A percentile compares a stretch with the other conserved stretches of the same genome.
phyloP scores from a whole-genome alignment of 2,797 vertebrate genomes.

The Lithobates pipiens region DNA sequence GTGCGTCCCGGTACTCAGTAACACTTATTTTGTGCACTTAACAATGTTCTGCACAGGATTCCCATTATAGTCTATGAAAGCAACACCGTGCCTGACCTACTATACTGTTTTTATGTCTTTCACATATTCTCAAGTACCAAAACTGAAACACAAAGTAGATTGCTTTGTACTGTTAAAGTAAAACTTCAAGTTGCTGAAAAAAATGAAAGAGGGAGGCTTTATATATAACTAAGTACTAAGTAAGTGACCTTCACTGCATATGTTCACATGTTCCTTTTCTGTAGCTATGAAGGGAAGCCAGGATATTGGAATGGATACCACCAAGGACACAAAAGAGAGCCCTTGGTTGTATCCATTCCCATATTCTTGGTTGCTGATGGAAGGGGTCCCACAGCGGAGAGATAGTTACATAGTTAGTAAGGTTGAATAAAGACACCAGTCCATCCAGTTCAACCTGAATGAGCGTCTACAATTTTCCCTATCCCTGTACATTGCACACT shows the following conservation, averaged over 20 bases:
- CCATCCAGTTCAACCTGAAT: too few species aligned
- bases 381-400: too few species aligned
- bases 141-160: not conserved
- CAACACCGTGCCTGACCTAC: not conserved
- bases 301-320: too few species aligned
- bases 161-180: not conserved
- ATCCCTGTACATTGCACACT: too few species aligned
- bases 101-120: not conserved
- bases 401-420: too few species aligned
- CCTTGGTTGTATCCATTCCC: too few species aligned
- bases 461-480: too few species aligned
- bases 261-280: not conserved
- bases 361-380: too few species aligned
- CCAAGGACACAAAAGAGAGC: too few species aligned
- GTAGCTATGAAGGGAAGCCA: not conserved
- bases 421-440: too few species aligned
- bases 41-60: slow-evolving; percentile 17
- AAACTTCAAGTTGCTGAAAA: not conserved
- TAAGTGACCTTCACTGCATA: not conserved
- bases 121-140: too few species aligned
- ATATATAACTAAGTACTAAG: not conserved
- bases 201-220: too few species aligned
- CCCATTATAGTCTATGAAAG: slow-evolving; percentile 7
- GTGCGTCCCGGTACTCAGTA: slow-evolving; percentile 7
- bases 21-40: slow-evolving; percentile 27